Base-by-base conservation (phyloP, 2,113 vertebrate genomes). In the Corapipo altera region DNA sequence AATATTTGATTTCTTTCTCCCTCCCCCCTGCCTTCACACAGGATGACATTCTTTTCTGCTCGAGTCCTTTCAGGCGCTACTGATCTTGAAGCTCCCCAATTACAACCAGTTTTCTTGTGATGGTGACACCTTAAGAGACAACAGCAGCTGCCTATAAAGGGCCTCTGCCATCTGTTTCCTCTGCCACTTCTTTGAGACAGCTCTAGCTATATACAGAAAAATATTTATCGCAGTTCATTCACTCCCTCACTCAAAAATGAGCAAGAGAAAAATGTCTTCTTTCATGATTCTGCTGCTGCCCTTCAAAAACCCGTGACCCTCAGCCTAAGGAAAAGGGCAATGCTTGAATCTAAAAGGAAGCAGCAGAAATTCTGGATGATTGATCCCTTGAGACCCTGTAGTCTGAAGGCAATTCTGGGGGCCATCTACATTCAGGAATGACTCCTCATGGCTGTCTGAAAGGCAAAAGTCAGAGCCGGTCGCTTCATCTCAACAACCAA, bases 111-210 rank as follows among this genome's bases (percentile, higher is more conserved):
- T 95, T 92, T 94, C 85, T 94, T 94, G 75, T n/a, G 14, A 89
- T 75, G 82, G 88, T 94, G 95, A 96, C 90, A 96, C 93, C 95
- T 94, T 96, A 94, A 96, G 93, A 96, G 92, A 96, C 90, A 96
- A 92, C 88, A 92, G 88, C 96, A 97, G 92, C 96, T 96, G 95
- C 92, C 88, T 88, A 93, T 90, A 96, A 96, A 96, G 88, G 90
- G 85, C 85, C 41, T 95, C 85, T 92, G 61, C 95, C 93, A 95
- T 96, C 95, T 96, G 95, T 95, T 97, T 96, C 92, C 88, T 91
- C 82, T 77, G 80, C 57, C 88, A 89, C 76, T 93, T 96, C 93
- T 95, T 95, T 92, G 61, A 96, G 86, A 94, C 76, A 84, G 86
- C 59, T 84, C 83, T 86, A 90, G 85, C 46, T 88, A 90, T 80